These are phyloP conservation scores for Ischnura elegans DNA, from an alignment of 2,888 invertebrate genomes.

Conservation along the genomic window DNA sequence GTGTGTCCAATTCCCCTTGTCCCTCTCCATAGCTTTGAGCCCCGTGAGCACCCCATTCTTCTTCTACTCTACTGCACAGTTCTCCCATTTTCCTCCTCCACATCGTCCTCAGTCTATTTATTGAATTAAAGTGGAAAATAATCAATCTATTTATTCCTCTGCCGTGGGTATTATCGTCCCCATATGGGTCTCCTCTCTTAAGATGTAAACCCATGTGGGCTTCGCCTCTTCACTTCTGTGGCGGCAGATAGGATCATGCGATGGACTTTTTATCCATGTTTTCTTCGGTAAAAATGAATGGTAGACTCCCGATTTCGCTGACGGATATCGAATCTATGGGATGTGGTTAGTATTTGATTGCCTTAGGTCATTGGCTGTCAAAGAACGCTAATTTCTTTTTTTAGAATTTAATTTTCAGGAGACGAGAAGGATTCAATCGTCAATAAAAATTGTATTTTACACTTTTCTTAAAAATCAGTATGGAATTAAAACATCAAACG, in stretches of 20 bases:
- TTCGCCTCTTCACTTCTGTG: not conserved
- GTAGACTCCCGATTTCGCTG: too few species aligned
- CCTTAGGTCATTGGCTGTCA: too few species aligned
- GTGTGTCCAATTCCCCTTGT: not conserved
- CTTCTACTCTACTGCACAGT: not conserved
- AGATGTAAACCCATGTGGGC: not conserved
- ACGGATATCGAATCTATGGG: too few species aligned
- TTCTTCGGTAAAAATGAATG: too few species aligned
- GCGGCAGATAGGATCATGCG: not conserved
- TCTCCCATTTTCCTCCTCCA: not conserved
- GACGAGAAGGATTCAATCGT: too few species aligned
- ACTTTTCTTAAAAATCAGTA: too few species aligned
- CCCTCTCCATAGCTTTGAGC: not conserved
- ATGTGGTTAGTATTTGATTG: too few species aligned
- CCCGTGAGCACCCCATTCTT: not conserved
- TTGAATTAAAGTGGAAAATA: not conserved
- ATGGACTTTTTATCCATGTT: too few species aligned
- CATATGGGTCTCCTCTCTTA: not conserved
- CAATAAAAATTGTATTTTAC: too few species aligned
- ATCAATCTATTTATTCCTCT: not conserved
- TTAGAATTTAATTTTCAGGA: too few species aligned
- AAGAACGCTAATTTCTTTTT: too few species aligned
- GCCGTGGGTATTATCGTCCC: not conserved
- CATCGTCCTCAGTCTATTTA: not conserved
- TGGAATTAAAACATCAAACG: too few species aligned